These are phyloP conservation scores for Portevinia maculata DNA, from an alignment of 2,888 invertebrate genomes.

Conservation along the genomic window DNA sequence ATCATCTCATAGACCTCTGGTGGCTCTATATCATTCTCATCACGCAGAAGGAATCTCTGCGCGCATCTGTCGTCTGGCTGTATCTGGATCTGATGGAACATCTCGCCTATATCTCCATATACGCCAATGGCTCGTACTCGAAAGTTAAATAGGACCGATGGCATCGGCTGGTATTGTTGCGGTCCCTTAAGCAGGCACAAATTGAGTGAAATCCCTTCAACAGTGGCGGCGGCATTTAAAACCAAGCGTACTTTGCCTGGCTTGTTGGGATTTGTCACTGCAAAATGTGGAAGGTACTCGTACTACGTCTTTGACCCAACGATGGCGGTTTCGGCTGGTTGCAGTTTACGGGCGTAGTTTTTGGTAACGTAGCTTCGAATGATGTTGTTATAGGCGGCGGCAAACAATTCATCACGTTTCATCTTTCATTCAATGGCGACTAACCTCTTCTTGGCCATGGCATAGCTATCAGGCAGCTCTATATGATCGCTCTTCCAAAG, in stretches of 20 bases:
- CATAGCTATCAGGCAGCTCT: too few relatives aligned
- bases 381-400: too few relatives aligned
- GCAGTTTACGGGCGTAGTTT: too few relatives aligned
- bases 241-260: conserved; percentile 64
- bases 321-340: background rate
- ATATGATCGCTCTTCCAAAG: conserved; percentile 19
- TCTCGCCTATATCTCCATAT: conserved; percentile 76
- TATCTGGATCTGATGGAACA: conserved; percentile 71
- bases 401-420: too few relatives aligned
- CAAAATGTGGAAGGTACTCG: conserved; percentile 76
- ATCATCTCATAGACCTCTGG: too few relatives aligned
- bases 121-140: conserved; percentile 78
- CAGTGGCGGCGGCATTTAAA: conserved; percentile 75
- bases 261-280: conserved; percentile 76
- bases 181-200: conserved; percentile 77
- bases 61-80: conserved; percentile 76
- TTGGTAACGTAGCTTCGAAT: too few relatives aligned
- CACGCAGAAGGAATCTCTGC: conserved; percentile 78
- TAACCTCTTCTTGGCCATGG: too few relatives aligned
- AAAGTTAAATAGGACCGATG: conserved; percentile 79
- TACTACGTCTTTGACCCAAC: conserved; percentile 66
- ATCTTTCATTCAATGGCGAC: too few relatives aligned
- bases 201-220: conserved; percentile 76
- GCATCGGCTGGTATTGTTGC: conserved; percentile 77
- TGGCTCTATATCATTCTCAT: too few relatives aligned